Evolutionary conservation across 2,888 invertebrate genomes (phyloP), one percentile per base, ranked within the genome.

Genomic region (Eupelmus urozonus): DNA sequence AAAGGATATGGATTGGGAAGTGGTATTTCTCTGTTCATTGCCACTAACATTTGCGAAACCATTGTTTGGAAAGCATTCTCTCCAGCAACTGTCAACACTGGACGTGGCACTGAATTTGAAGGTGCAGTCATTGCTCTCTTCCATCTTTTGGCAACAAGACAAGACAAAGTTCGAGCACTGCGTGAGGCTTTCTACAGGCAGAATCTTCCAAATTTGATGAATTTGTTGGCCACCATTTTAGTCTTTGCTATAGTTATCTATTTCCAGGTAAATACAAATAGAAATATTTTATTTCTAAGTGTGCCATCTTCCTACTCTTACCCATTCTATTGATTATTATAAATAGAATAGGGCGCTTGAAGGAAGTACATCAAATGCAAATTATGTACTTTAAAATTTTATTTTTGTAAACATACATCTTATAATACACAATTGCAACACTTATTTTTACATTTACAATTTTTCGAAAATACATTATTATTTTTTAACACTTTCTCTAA

Each of bases 41-140:
- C 99, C 72, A 99, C 99, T 60, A 99, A 99, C 90, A 99, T 99
- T 90, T 99, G 99, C 90, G 99, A 99, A 91, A 99, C 99, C 0
- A 99, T 99, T 85, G 99, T 99, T 29, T 99, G 99, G 99, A 99
- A 99, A 91, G 99, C 99, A 0, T 99, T 99, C 93, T 98, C 98
- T 72, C 99, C 99, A 51, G 97, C 99, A 62, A 99, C 99, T 66
- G 98, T 99, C 80, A 99, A 99, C 90, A 98, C 96, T 85, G 96
- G 94, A 85, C 93, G 96, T 90, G 97, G 98, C 85, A 99, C 99
- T 51, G 99, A 99, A 91, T 99, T 99, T 91, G 99, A 99, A 91
- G 99, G 99, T 82, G 99, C 99, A 2, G 97, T 99, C 82, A 99
- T 99, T 88, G 99, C 99, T 0, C 92, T 99, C 83, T 99, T 99